A percentile compares a stretch with the other conserved stretches of the same genome.
Evolutionary conservation across 2,797 vertebrate genomes (phyloP).

Genomic region (Luscinia luscinia): DNA sequence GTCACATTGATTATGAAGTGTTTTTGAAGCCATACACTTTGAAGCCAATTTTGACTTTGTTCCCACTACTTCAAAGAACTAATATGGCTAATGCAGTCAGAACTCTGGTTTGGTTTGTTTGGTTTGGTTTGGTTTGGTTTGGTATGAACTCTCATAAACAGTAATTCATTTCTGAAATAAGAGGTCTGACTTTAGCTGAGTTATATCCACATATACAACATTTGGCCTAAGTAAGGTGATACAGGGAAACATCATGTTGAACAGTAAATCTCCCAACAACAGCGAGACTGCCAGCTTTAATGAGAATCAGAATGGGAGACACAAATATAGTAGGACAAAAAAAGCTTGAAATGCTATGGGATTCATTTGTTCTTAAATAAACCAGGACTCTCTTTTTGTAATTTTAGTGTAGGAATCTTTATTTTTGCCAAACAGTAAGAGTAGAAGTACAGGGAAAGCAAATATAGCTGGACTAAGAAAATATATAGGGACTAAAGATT

Average conservation of each 20-base stretch:
- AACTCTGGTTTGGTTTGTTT: neutral
- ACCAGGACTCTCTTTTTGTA: neutral
- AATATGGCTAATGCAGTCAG: neutral
- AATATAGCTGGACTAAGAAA: neutral
- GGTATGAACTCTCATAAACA: neutral
- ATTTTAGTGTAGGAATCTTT: neutral
- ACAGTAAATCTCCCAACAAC: neutral
- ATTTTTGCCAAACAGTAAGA: neutral
- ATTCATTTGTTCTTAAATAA: neutral
- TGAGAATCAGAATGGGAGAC: neutral
- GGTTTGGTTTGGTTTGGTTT: neutral
- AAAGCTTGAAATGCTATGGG: neutral
- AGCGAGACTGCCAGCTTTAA: neutral
- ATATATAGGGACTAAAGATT: neutral
- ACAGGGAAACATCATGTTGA: neutral
- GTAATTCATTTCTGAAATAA: accelerated
- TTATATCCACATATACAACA: neutral
- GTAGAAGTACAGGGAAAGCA: neutral
- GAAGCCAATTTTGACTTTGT: neutral
- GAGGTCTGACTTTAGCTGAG: neutral
- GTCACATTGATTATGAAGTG: neutral
- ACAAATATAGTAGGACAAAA: neutral
- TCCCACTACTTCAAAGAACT: neutral
- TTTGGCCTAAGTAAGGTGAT: neutral
- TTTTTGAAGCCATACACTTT: neutral